Percentiles rank a stretch among this genome's conserved stretches.
Evolutionary conservation across 35 echinoderm and acorn worm species (phyloP).

Genomic region (Anneissia japonica): DNA sequence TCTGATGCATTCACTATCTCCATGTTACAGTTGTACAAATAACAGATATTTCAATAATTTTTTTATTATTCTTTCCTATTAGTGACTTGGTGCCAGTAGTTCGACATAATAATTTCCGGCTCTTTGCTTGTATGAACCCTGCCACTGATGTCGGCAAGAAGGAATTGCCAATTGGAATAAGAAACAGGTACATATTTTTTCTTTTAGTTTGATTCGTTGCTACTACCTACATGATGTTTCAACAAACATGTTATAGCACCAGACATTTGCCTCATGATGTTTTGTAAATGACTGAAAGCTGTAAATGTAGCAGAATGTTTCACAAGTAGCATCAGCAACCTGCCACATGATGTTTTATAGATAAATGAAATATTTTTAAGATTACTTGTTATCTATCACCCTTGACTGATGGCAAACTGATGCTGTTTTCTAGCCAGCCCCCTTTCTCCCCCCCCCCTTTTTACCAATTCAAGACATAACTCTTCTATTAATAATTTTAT

Average conservation of each 20-base stretch:
- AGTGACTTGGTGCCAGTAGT: slow-evolving; percentile 84
- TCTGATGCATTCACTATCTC: background rate
- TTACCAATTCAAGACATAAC: too few relatives aligned
- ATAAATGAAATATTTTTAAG: background rate
- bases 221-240: too few relatives aligned
- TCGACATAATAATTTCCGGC: slow-evolving; percentile 70
- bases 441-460: too few relatives aligned
- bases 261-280: background rate
- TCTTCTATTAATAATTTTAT: background rate
- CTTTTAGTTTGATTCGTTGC: background rate
- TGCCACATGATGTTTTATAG: background rate
- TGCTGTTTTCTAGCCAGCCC: too few relatives aligned
- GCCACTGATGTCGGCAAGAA: slow-evolving; percentile 98
- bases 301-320: too few relatives aligned
- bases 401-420: background rate
- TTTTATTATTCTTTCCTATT: background rate
- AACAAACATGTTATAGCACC: too few relatives aligned
- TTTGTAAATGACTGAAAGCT: background rate
- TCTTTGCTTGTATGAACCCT: slow-evolving; percentile 99
- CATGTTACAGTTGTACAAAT: background rate
- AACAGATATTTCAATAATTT: background rate
- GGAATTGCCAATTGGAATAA: slow-evolving; percentile 80
- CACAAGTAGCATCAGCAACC: too few relatives aligned
- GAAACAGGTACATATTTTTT: slow-evolving; percentile 66
- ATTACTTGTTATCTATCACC: background rate